Base-by-base conservation (phyloP, 37 sponge, comb jelly and placozoan species). In the Theonella swinhoei region DNA sequence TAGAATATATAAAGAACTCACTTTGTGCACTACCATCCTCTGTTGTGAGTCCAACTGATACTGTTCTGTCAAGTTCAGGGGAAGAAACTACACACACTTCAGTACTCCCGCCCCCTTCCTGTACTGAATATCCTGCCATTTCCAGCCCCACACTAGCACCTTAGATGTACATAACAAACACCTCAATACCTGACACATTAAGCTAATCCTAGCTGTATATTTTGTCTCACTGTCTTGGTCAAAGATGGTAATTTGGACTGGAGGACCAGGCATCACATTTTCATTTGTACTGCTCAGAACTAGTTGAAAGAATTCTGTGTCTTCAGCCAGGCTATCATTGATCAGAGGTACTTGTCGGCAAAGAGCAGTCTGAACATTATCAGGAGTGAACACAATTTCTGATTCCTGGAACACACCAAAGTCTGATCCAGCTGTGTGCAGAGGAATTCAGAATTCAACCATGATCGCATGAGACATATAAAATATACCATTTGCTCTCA, bases 91-190 rank as follows among this genome's bases (percentile, higher is more conserved):
- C 69, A 68, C 69, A 68, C 34, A 68, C 34, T 5, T 28, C 19
- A 5, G 30, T 1, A 30, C 3, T 28, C 32, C 69, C 34, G 20
- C 34, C 69, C 5, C 69, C 69, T 68, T 68, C 69, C 34, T 22
- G 19, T 31, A 68, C 34, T 5, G 31, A 31, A 33, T 68, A 68
- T 7, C 32, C 25, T 25, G 33, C 1, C 69, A 33, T 28, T 20
- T 68, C 69, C 25, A 68, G 31, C 33, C 69, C 69, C 69, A 68
- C 69, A 47, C 7, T 14, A 47, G 54, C 54, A 47, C 11, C 54
- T 47, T 7, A n/a, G n/a, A n/a, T n/a, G n/a, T n/a, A n/a, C n/a
- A n/a, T n/a, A n/a, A n/a, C n/a, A n/a, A n/a, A n/a, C n/a, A n/a
- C n/a, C n/a, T n/a, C n/a, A n/a, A n/a, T n/a, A n/a, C n/a, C n/a